These are phyloP conservation scores for Neodontobutis hainanensis DNA, from an alignment of 2,113 vertebrate genomes.

Conservation along the genomic window DNA sequence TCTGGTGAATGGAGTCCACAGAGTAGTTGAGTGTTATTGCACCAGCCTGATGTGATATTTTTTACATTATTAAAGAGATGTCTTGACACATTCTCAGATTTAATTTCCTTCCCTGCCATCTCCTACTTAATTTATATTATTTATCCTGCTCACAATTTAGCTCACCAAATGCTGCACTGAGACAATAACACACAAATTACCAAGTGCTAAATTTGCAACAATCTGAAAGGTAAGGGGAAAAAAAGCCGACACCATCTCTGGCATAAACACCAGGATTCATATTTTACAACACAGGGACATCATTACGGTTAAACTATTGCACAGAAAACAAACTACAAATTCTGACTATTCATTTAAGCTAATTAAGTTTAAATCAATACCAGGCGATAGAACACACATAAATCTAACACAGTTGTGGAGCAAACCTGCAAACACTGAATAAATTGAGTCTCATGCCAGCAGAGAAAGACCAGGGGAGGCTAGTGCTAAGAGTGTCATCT, in stretches of 20 bases:
- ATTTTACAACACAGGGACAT: background rate
- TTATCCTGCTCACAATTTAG: background rate
- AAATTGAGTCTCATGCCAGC: background rate
- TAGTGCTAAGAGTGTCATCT: background rate
- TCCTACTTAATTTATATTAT: background rate
- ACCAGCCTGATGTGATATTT: too few relatives aligned
- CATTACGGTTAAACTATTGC: background rate
- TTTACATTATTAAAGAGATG: too few relatives aligned
- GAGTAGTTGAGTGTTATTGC: too few relatives aligned
- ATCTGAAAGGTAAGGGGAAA: background rate
- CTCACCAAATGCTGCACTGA: background rate
- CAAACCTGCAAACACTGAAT: constrained; percentile 8
- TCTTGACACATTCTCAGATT: too few relatives aligned
- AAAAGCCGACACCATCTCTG: too few relatives aligned
- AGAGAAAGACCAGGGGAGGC: constrained; percentile 1
- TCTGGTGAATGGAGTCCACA: too few relatives aligned
- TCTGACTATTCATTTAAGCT: constrained; percentile 1
- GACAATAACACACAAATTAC: constrained; percentile 8
- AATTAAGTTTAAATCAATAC: constrained; percentile 26
- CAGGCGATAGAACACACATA: constrained; percentile 2
- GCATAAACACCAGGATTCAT: constrained; percentile 5
- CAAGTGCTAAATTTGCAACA: background rate
- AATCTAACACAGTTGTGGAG: constrained; percentile 19
- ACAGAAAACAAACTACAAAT: constrained; percentile 11
- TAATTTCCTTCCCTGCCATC: background rate